phyloP scores from a whole-genome alignment of 2,888 invertebrate genomes.

The Heliconius cydno region DNA sequence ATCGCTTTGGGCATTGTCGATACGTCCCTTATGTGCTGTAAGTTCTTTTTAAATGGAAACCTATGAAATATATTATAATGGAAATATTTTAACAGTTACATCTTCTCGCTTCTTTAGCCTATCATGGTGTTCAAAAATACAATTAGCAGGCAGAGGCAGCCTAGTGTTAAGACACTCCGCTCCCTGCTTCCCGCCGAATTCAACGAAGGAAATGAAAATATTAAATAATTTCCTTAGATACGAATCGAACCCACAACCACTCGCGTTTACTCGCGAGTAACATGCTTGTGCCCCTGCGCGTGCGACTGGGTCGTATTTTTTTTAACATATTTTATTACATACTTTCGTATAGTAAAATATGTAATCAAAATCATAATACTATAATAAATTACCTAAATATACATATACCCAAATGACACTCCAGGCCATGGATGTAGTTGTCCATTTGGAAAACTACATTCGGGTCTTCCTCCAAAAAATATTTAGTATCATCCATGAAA shows the following conservation, averaged over 20 bases:
- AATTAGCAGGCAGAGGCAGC: background rate
- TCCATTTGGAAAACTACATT: conserved; percentile 70
- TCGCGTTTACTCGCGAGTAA: no score
- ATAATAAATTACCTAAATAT: conserved; percentile 67
- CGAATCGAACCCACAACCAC: no score
- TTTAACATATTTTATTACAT: background rate
- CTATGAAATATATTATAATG: conserved; percentile 51
- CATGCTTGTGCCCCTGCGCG: background rate
- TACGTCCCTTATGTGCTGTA: conserved; percentile 73
- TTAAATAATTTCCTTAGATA: no score
- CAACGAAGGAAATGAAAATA: no score
- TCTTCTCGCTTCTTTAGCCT: background rate
- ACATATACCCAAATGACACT: conserved; percentile 72
- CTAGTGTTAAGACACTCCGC: no score
- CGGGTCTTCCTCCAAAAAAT: conserved; percentile 73
- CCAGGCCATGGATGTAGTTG: conserved; percentile 74
- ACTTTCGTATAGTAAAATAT: background rate
- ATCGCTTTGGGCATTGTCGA: conserved; percentile 73
- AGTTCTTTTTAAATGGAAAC: conserved; percentile 75
- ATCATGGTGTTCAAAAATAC: background rate
- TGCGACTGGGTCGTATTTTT: background rate
- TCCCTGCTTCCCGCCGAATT: no score
- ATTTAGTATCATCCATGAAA: conserved; percentile 68
- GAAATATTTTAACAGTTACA: background rate
- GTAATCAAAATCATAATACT: background rate